These are phyloP conservation scores for Lepidothrix coronata DNA, from an alignment of 2,113 vertebrate species.

Conservation along the genomic window DNA sequence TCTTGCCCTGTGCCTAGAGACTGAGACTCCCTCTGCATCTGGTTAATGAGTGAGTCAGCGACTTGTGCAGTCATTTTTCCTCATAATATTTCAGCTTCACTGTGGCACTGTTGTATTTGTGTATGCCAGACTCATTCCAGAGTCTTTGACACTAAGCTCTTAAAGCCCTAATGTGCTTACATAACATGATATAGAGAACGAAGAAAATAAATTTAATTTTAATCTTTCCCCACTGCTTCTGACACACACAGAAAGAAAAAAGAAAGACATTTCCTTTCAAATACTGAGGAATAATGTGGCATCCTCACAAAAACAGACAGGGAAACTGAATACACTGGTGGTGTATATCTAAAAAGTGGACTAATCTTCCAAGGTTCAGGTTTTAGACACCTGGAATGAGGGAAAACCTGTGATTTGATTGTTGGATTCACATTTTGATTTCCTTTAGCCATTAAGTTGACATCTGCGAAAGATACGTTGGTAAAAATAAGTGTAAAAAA, in stretches of 20 bases:
- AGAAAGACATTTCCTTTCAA: background rate
- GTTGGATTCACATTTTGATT: background rate
- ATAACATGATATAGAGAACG: constrained; percentile 8
- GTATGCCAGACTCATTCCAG: background rate
- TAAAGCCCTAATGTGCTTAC: constrained; percentile 41
- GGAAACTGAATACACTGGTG: background rate
- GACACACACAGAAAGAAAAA: background rate
- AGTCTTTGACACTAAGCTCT: constrained; percentile 34
- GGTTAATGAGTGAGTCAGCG: constrained; percentile 31
- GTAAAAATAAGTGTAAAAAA: background rate
- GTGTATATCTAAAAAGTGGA: background rate
- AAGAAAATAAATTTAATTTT: constrained; percentile 42
- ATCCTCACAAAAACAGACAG: background rate
- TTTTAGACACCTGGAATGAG: background rate
- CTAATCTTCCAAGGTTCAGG: background rate
- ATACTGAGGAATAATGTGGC: background rate
- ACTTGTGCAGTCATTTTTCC: background rate
- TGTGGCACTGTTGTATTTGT: background rate
- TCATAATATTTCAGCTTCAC: background rate
- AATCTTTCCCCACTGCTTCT: background rate
- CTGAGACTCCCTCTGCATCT: background rate
- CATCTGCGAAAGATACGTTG: background rate
- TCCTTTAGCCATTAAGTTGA: background rate
- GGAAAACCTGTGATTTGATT: background rate
- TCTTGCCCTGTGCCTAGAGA: background rate